These are phyloP conservation scores for Cyprinodon diabolis DNA, from an alignment of 2,797 vertebrate genomes.

Conservation along the genomic window DNA sequence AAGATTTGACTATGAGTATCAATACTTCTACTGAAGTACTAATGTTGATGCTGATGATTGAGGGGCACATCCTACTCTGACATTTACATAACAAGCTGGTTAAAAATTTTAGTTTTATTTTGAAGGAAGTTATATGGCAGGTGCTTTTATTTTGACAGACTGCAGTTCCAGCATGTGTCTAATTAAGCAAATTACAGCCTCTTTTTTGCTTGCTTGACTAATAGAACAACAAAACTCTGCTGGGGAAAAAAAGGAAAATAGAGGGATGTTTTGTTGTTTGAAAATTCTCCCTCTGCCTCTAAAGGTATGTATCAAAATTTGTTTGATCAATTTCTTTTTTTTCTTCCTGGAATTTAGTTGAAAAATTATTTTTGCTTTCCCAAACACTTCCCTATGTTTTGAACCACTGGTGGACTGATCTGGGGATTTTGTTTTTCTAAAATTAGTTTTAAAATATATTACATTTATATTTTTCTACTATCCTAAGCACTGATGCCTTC, in stretches of 20 bases:
- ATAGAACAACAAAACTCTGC: neutral
- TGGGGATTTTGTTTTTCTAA: too few species aligned
- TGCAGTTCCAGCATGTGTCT: neutral
- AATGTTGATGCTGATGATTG: neutral
- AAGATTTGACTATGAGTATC: too few species aligned
- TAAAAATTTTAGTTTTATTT: neutral
- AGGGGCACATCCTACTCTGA: neutral
- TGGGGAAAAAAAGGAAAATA: neutral
- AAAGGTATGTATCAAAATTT: slow-evolving; percentile 48
- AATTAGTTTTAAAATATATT: neutral
- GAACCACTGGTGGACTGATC: too few species aligned
- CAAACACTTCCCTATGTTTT: neutral
- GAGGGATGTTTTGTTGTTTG: slow-evolving; percentile 69
- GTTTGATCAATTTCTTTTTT: neutral
- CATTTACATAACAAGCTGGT: neutral
- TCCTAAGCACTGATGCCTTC: neutral
- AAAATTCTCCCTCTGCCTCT: slow-evolving; percentile 52
- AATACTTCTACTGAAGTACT: too few species aligned
- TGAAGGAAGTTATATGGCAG: neutral
- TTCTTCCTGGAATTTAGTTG: too few species aligned
- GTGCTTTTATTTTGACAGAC: neutral
- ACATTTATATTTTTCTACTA: neutral
- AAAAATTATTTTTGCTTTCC: neutral
- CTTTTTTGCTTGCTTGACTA: neutral
- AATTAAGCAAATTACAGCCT: slow-evolving; percentile 3